phyloP scores from a whole-genome alignment of 2,888 invertebrate genomes.

The Acronicta leporina region DNA sequence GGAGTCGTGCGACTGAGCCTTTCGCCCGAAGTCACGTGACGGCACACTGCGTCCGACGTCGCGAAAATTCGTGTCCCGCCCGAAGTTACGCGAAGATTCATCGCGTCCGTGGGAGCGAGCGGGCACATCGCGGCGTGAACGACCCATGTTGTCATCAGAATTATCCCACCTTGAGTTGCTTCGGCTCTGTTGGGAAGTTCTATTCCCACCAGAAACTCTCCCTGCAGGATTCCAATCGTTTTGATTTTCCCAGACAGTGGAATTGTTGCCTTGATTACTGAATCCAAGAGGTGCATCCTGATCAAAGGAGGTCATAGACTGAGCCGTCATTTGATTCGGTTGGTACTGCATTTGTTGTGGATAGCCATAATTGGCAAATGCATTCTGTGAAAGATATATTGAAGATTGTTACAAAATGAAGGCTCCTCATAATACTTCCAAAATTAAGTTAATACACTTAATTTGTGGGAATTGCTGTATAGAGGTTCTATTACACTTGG shows the following conservation, averaged over 20 bases:
- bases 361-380: slow-evolving; percentile 42
- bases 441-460: slow-evolving; percentile 17
- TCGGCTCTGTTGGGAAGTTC: slow-evolving; percentile 22
- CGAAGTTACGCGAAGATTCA: not conserved
- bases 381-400: slow-evolving; percentile 49
- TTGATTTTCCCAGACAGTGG: slow-evolving; percentile 29
- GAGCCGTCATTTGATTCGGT: slow-evolving; percentile 23
- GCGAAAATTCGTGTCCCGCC: not conserved
- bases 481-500: slow-evolving; percentile 24
- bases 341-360: slow-evolving; percentile 42
- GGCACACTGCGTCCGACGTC: slow-evolving; percentile 14
- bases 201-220: slow-evolving; percentile 28
- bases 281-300: slow-evolving; percentile 42
- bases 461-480: slow-evolving; percentile 7
- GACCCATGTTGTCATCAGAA: slow-evolving; percentile 9
- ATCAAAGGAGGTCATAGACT: slow-evolving; percentile 20
- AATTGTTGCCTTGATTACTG: slow-evolving; percentile 28
- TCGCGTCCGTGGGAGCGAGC: slow-evolving; percentile 1
- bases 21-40: slow-evolving; percentile 14
- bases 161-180: slow-evolving; percentile 21
- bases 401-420: slow-evolving; percentile 34
- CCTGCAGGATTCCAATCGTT: slow-evolving; percentile 40
- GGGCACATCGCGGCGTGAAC: not conserved
- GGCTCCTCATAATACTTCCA: not conserved
- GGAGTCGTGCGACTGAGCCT: not conserved